A percentile compares a stretch with the other conserved stretches of the same genome.
Evolutionary conservation across 2,888 invertebrate genomes (phyloP).

Genomic region (Xestobium rufovillosum): DNA sequence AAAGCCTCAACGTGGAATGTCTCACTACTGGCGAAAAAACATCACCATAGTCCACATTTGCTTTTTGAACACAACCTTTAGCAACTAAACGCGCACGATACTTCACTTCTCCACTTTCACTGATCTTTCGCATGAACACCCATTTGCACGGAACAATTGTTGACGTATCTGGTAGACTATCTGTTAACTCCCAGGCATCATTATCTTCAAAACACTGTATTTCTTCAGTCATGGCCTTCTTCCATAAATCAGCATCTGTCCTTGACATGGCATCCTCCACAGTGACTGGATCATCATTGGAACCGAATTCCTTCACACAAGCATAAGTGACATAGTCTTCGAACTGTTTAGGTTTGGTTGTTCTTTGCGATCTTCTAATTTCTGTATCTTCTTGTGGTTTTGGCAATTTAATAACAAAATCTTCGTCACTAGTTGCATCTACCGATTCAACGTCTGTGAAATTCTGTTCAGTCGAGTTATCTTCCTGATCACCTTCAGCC

Average conservation of each 20-base stretch:
- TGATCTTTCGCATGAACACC: conserved; percentile 18
- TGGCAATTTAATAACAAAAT: background rate
- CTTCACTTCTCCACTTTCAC: conserved; percentile 8
- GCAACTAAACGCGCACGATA: conserved; percentile 17
- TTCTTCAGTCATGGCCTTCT: conserved; percentile 19
- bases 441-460: too few relatives aligned
- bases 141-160: conserved; percentile 14
- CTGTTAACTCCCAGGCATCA: conserved; percentile 21
- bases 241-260: conserved; percentile 18
- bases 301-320: background rate
- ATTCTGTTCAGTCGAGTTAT: background rate
- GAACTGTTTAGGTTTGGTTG: background rate
- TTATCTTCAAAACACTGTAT: conserved; percentile 20
- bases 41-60: conserved; percentile 14
- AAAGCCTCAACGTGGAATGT: conserved; percentile 11
- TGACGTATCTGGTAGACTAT: conserved; percentile 17
- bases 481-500: background rate
- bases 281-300: conserved; percentile 16
- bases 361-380: conserved; percentile 7
- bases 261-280: conserved; percentile 18
- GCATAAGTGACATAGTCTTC: conserved; percentile 1
- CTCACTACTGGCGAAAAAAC: conserved; percentile 15
- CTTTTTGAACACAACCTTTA: conserved; percentile 15
- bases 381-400: background rate
- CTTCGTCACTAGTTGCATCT: conserved; percentile 6